Evolutionary conservation across 1,140 invertebrate genomes (phyloP).

Genomic region (Cherax quadricarinatus): DNA sequence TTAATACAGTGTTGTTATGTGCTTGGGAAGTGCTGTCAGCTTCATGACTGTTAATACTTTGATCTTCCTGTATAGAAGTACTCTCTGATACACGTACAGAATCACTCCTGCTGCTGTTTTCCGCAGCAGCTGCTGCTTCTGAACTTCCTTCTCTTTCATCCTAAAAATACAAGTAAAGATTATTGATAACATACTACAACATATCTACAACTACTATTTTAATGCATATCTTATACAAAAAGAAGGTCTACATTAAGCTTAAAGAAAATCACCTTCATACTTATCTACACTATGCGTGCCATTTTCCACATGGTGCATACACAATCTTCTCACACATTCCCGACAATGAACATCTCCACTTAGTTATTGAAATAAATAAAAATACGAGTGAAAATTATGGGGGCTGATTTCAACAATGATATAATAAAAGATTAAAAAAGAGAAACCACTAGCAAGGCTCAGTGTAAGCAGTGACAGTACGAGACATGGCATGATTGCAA

Average conservation of each 20-base stretch:
- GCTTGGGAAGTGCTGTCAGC: constrained; percentile 56
- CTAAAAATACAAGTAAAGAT: neutral
- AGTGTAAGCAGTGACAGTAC: no score
- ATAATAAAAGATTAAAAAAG: no score
- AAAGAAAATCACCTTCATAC: no score
- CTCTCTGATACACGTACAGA: neutral
- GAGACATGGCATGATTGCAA: no score
- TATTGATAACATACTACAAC: neutral
- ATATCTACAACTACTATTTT: neutral
- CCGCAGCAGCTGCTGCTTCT: constrained; percentile 47
- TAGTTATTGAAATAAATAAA: no score
- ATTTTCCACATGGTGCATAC: no score
- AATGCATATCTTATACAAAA: neutral
- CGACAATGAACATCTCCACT: no score
- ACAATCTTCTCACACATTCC: no score
- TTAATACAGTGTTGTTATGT: neutral
- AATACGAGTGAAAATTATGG: neutral
- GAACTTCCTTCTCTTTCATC: constrained; percentile 32
- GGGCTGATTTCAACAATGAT: no score
- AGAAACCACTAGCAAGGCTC: no score
- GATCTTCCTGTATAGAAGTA: neutral
- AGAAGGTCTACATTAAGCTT: neutral
- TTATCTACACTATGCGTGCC: no score
- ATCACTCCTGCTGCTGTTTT: constrained; percentile 2
- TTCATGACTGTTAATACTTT: constrained; percentile 42